Conservation (phyloP, 1,140 invertebrate genomes). For the Tetramorium parvispinum region DNA sequence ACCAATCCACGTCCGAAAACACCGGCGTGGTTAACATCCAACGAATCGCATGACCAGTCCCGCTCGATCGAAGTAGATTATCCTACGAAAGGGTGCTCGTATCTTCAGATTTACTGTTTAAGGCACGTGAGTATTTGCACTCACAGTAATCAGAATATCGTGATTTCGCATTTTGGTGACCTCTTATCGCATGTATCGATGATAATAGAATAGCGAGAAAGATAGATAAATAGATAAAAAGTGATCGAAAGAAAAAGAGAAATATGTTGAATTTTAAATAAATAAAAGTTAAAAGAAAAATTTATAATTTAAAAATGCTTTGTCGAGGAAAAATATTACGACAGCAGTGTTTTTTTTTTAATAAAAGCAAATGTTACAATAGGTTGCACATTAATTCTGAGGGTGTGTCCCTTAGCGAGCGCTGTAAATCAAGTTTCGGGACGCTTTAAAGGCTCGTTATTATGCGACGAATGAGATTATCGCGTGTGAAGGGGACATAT, state of each 20-base stretch:
- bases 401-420: constrained; percentile 10
- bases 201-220: not conserved
- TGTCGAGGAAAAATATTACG: not conserved
- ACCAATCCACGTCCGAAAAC: not conserved
- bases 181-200: not conserved
- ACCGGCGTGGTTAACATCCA: constrained; percentile 42
- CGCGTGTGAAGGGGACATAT: constrained; percentile 45
- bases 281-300: not conserved
- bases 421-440: constrained; percentile 44
- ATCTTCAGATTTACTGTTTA: constrained; percentile 33
- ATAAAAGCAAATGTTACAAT: constrained; percentile 10
- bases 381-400: constrained; percentile 1
- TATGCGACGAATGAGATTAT: constrained; percentile 46
- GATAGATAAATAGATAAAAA: not conserved
- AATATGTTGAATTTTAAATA: not conserved
- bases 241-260: not conserved
- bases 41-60: not conserved
- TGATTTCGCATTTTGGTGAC: not conserved
- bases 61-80: not conserved
- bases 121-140: constrained; percentile 2
- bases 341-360: not conserved
- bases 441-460: constrained; percentile 48
- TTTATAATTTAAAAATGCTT: not conserved
- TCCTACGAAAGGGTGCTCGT: not conserved
- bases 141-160: not conserved